phyloP scores from a whole-genome alignment of 2,888 invertebrate genomes.

The Sphecodes monilicornis region DNA sequence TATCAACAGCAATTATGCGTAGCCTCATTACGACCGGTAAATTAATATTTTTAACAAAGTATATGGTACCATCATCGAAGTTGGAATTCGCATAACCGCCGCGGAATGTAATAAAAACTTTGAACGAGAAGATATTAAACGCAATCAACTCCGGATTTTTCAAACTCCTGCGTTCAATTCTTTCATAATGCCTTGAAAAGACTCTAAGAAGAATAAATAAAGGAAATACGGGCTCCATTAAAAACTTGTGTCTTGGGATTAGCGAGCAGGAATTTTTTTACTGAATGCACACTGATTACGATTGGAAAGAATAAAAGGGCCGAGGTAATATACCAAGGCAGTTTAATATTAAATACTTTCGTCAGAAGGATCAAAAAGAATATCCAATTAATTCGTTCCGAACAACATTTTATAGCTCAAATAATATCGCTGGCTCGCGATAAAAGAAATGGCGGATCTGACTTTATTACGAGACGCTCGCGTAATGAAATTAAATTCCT shows the following conservation, averaged over 20 bases:
- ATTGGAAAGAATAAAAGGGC: background rate
- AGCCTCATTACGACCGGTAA: background rate
- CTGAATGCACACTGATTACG: background rate
- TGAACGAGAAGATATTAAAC: background rate
- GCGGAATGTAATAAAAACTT: background rate
- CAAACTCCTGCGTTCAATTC: background rate
- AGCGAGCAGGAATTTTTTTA: background rate
- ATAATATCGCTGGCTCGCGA: background rate
- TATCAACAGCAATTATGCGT: background rate
- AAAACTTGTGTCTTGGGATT: background rate
- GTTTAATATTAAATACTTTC: conserved; percentile 4
- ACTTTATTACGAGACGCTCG: background rate
- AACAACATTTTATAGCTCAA: background rate
- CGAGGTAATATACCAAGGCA: background rate
- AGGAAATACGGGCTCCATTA: background rate
- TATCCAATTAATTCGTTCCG: background rate
- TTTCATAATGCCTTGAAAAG: background rate
- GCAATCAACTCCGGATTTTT: background rate
- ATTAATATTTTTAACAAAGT: background rate
- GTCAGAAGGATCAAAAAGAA: background rate
- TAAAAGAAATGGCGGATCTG: background rate
- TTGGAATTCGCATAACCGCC: background rate
- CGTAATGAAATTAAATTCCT: background rate
- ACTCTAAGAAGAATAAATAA: background rate
- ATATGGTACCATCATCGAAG: background rate